Percentiles rank a stretch among this genome's conserved stretches.
These are phyloP conservation scores for Scatophagus argus DNA, from an alignment of 2,113 vertebrate species.

Conservation along the genomic window DNA sequence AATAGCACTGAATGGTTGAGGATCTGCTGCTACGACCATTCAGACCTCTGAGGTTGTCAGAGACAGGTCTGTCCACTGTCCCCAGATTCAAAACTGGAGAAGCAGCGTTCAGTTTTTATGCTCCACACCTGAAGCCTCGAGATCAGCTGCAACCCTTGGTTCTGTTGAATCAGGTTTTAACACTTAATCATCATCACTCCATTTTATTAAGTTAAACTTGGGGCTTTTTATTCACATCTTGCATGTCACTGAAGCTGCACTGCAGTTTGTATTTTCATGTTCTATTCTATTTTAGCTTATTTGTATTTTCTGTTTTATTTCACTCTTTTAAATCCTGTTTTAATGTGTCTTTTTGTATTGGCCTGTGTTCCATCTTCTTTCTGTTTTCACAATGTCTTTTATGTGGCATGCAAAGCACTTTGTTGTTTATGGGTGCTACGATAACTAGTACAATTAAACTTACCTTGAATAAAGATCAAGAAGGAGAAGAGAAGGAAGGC, in stretches of 20 bases:
- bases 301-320: background rate
- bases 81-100: background rate
- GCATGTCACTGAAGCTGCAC: too few relatives aligned
- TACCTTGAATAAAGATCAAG: background rate
- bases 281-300: background rate
- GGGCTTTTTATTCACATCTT: background rate
- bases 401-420: background rate
- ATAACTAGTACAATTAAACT: background rate
- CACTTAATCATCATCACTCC: background rate
- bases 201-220: background rate
- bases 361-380: background rate
- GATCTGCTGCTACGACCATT: background rate
- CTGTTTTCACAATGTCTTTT: background rate
- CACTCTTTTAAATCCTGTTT: background rate
- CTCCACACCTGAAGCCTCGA: background rate
- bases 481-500: background rate
- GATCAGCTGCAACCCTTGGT: background rate
- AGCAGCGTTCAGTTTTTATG: background rate
- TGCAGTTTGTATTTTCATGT: background rate
- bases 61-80: background rate
- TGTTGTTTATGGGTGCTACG: background rate
- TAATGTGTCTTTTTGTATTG: background rate
- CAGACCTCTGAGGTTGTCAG: background rate
- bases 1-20: background rate
- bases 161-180: background rate